Evolutionary conservation across 2,113 vertebrate genomes (phyloP).

Genomic region (Cinclus cinclus): DNA sequence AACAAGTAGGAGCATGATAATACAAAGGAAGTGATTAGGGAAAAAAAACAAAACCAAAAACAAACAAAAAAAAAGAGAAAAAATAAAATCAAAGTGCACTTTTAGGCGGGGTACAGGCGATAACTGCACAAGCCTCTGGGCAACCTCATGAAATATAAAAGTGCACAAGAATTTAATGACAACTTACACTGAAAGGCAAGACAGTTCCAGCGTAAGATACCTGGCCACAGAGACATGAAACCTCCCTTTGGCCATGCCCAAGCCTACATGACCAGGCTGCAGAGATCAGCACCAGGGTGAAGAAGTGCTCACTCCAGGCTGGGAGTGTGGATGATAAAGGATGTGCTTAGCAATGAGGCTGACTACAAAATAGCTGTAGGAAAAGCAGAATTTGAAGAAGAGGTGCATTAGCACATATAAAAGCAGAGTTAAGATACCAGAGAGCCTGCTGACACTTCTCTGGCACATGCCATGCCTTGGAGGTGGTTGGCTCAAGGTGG

Average conservation of each 20-base stretch:
- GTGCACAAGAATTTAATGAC: not conserved
- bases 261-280: not conserved
- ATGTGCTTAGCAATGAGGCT: accelerated
- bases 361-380: not conserved
- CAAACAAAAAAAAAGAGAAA: not conserved
- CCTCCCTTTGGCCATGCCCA: not conserved
- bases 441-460: not conserved
- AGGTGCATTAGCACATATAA: not conserved
- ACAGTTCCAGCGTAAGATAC: not conserved
- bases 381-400: not conserved
- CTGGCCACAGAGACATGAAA: not conserved
- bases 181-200: not conserved
- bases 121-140: not conserved
- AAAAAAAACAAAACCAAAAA: too few species aligned
- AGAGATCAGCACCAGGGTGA: not conserved
- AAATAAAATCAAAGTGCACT: not conserved
- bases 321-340: accelerated
- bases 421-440: not conserved
- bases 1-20: not conserved
- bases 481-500: not conserved
- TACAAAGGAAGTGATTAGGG: not conserved
- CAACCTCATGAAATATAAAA: not conserved
- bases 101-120: not conserved
- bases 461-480: not conserved
- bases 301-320: not conserved